Evolutionary conservation across 92 coral and sea anemone genomes (phyloP).

Genomic region (Desmophyllum pertusum): DNA sequence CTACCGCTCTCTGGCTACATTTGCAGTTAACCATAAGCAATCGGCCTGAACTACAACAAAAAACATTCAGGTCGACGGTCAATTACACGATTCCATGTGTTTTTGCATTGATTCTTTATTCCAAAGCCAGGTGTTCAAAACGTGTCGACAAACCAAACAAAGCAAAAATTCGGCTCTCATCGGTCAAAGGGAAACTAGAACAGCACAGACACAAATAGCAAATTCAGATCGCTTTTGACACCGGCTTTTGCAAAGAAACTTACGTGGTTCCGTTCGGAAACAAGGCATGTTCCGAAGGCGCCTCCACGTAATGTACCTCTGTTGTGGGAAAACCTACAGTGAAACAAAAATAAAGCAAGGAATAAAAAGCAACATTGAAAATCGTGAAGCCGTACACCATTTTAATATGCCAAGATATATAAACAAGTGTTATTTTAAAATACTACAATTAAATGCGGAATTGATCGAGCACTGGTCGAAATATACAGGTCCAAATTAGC

Average conservation of each 20-base stretch:
- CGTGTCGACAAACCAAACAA: constrained; percentile 79
- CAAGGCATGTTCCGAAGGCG: constrained; percentile 81
- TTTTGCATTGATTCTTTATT: constrained; percentile 48
- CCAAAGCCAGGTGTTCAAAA: constrained; percentile 84
- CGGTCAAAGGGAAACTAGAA: background rate
- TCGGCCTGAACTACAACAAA: constrained; percentile 21
- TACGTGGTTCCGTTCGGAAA: constrained; percentile 93
- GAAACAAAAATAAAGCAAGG: constrained; percentile 21
- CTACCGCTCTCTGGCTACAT: background rate
- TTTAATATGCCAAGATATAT: background rate
- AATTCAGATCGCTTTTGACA: background rate
- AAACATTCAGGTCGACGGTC: constrained; percentile 3
- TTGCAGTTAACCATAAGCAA: background rate
- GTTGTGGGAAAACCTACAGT: constrained; percentile 85
- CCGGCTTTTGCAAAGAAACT: constrained; percentile 38
- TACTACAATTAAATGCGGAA: constrained; percentile 30
- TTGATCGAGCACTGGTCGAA: constrained; percentile 17
- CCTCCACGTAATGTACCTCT: constrained; percentile 95
- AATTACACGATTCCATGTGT: constrained; percentile 71
- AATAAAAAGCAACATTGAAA: background rate
- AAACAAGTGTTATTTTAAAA: background rate
- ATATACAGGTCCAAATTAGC: background rate
- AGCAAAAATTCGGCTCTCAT: constrained; percentile 31
- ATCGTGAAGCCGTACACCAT: background rate
- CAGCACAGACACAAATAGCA: background rate